Conservation (phyloP, 2,797 vertebrate genomes). For the Buphagus erythrorhynchus region DNA sequence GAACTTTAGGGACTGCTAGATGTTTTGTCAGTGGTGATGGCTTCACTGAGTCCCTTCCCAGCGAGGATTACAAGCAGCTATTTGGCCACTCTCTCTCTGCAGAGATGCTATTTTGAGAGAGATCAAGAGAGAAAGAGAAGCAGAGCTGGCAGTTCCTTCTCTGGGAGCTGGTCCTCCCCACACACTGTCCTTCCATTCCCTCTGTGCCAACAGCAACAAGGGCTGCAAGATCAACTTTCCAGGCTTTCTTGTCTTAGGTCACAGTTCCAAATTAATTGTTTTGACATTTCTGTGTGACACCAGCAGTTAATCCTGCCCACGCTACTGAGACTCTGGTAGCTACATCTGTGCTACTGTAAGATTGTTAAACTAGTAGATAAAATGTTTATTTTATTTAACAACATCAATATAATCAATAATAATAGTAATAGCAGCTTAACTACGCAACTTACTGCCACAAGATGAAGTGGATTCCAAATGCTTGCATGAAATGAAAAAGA, state of each 20-base stretch:
- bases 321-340: background rate
- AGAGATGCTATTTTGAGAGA: background rate
- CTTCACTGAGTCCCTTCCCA: background rate
- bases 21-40: background rate
- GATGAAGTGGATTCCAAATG: background rate
- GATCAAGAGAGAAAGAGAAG: background rate
- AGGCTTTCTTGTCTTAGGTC: background rate
- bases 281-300: slow-evolving; percentile 49
- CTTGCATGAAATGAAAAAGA: slow-evolving; percentile 7
- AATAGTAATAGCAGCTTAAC: background rate
- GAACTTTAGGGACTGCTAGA: background rate
- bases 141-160: background rate
- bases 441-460: background rate
- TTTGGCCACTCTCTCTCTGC: background rate
- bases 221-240: background rate
- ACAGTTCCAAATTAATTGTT: slow-evolving; percentile 6
- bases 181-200: background rate
- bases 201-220: slow-evolving; percentile 24
- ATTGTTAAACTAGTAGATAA: background rate
- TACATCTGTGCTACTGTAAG: background rate
- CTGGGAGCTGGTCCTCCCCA: background rate
- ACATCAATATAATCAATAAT: background rate
- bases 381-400: slow-evolving; percentile 13
- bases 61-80: background rate
- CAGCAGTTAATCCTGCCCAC: slow-evolving; percentile 30